Conservation (phyloP, 2,888 invertebrate genomes). For the Dascillus cervinus region DNA sequence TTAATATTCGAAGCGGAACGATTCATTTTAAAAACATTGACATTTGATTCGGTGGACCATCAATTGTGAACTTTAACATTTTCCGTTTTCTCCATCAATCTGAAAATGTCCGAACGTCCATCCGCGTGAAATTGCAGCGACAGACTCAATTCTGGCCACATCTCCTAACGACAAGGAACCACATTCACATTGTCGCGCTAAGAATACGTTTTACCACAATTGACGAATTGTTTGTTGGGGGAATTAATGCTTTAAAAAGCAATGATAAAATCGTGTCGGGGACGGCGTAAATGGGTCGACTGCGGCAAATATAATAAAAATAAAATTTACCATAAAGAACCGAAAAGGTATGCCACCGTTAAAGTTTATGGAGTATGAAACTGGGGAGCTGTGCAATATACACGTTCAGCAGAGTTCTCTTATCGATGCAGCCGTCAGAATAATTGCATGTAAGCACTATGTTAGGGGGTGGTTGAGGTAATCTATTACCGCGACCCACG, state of each 20-base stretch:
- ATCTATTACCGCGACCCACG: conserved; percentile 13
- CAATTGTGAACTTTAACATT: conserved; percentile 3
- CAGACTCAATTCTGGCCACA: conserved; percentile 11
- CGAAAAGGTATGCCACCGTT: conserved; percentile 3
- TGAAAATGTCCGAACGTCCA: conserved; percentile 10
- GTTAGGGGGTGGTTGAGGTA: conserved; percentile 9
- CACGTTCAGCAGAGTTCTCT: conserved; percentile 1
- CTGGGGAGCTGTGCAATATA: conserved; percentile 2
- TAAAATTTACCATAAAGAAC: background rate
- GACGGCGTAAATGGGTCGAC: background rate
- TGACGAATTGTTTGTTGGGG: conserved; percentile 6
- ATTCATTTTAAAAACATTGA: too few species aligned
- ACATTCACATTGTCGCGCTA: conserved; percentile 9
- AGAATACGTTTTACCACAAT: conserved; percentile 4
- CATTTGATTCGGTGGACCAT: conserved; percentile 1
- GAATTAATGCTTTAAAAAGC: conserved; percentile 5
- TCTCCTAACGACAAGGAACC: conserved; percentile 10
- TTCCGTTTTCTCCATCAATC: conserved; percentile 9
- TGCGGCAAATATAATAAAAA: background rate
- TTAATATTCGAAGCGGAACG: too few species aligned
- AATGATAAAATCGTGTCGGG: conserved; percentile 3
- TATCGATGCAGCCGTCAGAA: conserved; percentile 13
- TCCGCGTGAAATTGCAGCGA: conserved; percentile 13
- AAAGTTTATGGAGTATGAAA: conserved; percentile 10
- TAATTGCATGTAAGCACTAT: conserved; percentile 15